Conservation (phyloP, 2,113 vertebrate genomes). For the Hypocryptadius cinnamomeus region DNA sequence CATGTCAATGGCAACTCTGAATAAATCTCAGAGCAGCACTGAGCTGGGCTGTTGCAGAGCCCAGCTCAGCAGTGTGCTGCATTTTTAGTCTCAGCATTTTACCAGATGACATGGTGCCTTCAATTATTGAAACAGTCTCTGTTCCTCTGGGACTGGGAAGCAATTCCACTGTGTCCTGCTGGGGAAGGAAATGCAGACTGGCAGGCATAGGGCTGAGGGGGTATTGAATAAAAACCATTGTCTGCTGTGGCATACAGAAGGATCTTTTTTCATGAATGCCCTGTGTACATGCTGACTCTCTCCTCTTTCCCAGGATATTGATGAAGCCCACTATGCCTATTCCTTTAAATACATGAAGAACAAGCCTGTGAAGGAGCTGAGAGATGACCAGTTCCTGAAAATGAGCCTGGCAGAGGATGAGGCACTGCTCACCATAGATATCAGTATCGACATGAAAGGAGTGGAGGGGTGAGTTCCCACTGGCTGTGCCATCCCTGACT, state of each 20-base stretch:
- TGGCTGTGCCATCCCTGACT: background rate
- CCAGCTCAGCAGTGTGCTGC: background rate
- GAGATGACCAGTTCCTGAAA: slow-evolving; percentile 95
- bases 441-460: slow-evolving; percentile 94
- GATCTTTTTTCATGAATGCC: background rate
- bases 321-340: slow-evolving; percentile 94
- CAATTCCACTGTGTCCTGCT: background rate
- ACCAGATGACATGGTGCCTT: background rate
- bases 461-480: slow-evolving; percentile 84
- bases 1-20: background rate
- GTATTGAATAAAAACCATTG: background rate
- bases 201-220: background rate
- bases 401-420: slow-evolving; percentile 93
- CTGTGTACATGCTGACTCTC: background rate
- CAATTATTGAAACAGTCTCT: background rate
- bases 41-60: background rate
- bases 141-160: background rate
- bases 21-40: background rate
- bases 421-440: slow-evolving; percentile 84
- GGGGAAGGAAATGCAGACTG: slow-evolving; percentile 12
- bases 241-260: background rate
- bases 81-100: background rate
- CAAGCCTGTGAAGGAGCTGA: slow-evolving; percentile 94
- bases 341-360: slow-evolving; percentile 98
- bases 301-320: slow-evolving; percentile 78